Evolutionary conservation across 1,140 invertebrate species (phyloP).

Genomic region (Drosophila ercepeae): DNA sequence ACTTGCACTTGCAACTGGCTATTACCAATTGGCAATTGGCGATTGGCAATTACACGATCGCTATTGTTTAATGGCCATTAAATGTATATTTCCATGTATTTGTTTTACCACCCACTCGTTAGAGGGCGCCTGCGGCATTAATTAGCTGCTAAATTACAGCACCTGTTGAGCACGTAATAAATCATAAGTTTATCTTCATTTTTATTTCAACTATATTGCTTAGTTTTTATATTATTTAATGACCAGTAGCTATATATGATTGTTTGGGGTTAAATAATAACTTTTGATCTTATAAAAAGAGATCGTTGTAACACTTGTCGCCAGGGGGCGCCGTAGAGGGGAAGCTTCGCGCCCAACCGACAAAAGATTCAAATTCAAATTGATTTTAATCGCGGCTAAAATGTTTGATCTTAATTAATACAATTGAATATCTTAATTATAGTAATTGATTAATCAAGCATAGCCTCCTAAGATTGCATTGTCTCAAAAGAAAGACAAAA

Average conservation of each 20-base stretch:
- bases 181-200: too few species aligned
- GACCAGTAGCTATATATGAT: not conserved
- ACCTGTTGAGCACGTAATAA: not conserved
- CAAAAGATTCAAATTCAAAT: not conserved
- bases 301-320: not conserved
- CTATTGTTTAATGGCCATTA: constrained; percentile 22
- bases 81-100: not conserved
- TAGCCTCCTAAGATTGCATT: not conserved
- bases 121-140: constrained; percentile 7
- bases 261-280: not conserved
- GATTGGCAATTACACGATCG: constrained; percentile 25
- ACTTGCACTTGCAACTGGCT: constrained; percentile 36
- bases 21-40: too few species aligned
- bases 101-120: not conserved
- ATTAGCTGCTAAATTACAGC: not conserved
- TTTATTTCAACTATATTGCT: not conserved
- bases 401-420: too few species aligned
- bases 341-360: not conserved
- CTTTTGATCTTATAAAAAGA: not conserved
- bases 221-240: not conserved
- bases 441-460: not conserved
- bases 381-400: too few species aligned
- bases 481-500: too few species aligned
- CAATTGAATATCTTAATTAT: not conserved
- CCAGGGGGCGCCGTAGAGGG: not conserved